phyloP scores from a whole-genome alignment of 2,797 vertebrate species.

The Scomberomorus guttatus region DNA sequence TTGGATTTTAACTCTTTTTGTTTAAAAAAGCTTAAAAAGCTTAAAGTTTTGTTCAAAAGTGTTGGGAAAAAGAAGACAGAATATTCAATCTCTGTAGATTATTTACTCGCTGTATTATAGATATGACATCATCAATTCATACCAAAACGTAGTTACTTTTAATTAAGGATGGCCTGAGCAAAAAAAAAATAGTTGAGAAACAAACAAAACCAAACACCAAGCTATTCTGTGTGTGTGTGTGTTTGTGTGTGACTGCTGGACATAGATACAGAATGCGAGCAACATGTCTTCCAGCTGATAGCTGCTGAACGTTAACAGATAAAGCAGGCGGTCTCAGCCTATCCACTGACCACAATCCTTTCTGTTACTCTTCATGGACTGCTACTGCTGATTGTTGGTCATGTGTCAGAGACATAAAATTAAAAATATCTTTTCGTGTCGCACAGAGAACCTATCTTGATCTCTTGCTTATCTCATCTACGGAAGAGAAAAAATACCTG shows the following conservation, averaged over 20 bases:
- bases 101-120: too few species aligned
- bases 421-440: not conserved
- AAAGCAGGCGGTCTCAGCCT: constrained; percentile 23
- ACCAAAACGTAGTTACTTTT: not conserved
- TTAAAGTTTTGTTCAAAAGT: too few species aligned
- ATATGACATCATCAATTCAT: too few species aligned
- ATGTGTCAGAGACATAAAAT: not conserved
- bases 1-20: too few species aligned
- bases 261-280: constrained; percentile 17
- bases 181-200: not conserved
- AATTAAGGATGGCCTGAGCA: not conserved
- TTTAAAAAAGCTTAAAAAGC: too few species aligned
- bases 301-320: constrained; percentile 51
- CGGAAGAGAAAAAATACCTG: not conserved
- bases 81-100: too few species aligned
- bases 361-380: not conserved
- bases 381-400: not conserved
- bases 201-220: not conserved
- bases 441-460: not conserved
- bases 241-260: not conserved
- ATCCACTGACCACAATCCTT: constrained; percentile 12
- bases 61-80: too few species aligned
- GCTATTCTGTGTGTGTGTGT: too few species aligned
- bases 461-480: not conserved
- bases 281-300: constrained; percentile 55